Percentiles rank a stretch among this genome's conserved stretches.
Conservation (phyloP, 2,113 vertebrate genomes). For the Pionites leucogaster region DNA sequence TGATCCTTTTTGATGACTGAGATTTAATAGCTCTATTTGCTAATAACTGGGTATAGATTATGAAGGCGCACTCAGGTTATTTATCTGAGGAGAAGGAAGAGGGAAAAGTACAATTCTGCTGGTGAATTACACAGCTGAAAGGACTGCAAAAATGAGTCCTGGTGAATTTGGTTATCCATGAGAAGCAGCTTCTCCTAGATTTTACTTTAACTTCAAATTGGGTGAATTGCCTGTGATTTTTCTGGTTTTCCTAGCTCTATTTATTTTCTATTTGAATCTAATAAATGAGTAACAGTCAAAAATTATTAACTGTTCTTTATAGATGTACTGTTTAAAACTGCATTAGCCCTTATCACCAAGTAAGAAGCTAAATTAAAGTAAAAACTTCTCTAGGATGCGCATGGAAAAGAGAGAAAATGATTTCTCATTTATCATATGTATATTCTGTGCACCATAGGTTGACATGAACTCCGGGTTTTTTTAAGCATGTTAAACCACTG, state of each 20-base stretch:
- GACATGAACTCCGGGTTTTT: not conserved
- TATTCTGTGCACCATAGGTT: not conserved
- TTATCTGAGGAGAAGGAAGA: fast-evolving
- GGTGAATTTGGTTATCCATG: not conserved
- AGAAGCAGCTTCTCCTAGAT: not conserved
- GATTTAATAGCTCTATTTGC: not conserved
- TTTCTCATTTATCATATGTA: not conserved
- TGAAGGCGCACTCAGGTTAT: fast-evolving
- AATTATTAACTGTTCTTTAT: not conserved
- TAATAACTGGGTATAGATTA: not conserved
- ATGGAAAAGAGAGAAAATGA: not conserved
- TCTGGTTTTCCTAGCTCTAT: not conserved
- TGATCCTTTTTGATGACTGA: not conserved
- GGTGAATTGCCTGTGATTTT: not conserved
- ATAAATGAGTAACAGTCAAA: not conserved
- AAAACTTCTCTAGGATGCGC: not conserved
- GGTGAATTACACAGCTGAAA: not conserved
- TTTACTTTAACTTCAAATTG: not conserved
- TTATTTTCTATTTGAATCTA: not conserved
- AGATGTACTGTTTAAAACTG: not conserved
- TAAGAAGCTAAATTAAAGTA: not conserved
- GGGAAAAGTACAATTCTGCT: not conserved
- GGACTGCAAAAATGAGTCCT: not conserved
- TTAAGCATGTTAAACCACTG: not conserved
- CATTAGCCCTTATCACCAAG: not conserved